These are phyloP conservation scores for Epizoanthus ramosus DNA, from an alignment of 92 coral and sea anemone genomes.

Conservation along the genomic window DNA sequence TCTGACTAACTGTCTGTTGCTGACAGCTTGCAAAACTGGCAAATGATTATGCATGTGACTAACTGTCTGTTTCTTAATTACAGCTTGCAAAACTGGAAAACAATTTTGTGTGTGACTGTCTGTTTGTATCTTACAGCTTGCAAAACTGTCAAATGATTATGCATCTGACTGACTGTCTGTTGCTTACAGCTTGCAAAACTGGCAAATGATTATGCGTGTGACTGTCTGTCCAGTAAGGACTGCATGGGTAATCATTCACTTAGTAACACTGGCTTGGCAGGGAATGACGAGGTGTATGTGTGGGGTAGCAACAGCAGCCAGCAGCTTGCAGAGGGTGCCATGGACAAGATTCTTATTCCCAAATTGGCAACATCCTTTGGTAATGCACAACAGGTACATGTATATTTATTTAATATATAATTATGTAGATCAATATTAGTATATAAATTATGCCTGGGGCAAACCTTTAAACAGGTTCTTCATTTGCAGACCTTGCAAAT, in stretches of 20 bases:
- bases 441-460: no score
- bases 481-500: no score
- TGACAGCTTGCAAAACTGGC: slow-evolving; percentile 64
- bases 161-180: no score
- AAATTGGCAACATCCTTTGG: slow-evolving; percentile 80
- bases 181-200: slow-evolving; percentile 55
- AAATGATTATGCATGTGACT: slow-evolving; percentile 50
- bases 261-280: neutral
- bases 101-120: no score
- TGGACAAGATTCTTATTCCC: slow-evolving; percentile 81
- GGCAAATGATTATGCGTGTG: slow-evolving; percentile 59
- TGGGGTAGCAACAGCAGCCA: slow-evolving; percentile 95
- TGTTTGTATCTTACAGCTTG: slow-evolving; percentile 33
- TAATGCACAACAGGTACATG: slow-evolving; percentile 83
- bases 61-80: neutral
- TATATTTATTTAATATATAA: no score
- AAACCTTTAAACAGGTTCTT: no score
- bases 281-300: slow-evolving; percentile 76
- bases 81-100: no score
- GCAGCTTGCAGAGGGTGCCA: slow-evolving; percentile 85
- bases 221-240: slow-evolving; percentile 33
- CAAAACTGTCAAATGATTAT: slow-evolving; percentile 37
- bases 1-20: no score
- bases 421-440: no score
- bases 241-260: neutral